Evolutionary conservation across 1,140 invertebrate genomes (phyloP).

Genomic region (Drosophila dunni): DNA sequence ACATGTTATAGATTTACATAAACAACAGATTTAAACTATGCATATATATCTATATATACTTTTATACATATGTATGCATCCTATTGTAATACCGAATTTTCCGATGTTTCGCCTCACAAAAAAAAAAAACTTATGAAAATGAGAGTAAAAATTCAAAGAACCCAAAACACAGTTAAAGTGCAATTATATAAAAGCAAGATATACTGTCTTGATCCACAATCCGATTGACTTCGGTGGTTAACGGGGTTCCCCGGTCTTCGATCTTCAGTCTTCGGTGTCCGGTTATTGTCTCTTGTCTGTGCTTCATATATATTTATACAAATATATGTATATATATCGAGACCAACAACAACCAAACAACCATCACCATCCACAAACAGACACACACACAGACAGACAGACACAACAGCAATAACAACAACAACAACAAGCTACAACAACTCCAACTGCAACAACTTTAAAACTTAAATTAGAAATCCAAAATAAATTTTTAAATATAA

Average conservation of each 20-base stretch:
- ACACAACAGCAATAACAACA: constrained; percentile 21
- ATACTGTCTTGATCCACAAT: constrained; percentile 22
- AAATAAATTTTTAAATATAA: no score
- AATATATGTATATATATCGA: not conserved
- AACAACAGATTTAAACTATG: constrained; percentile 16
- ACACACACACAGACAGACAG: constrained; percentile 29
- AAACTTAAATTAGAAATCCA: no score
- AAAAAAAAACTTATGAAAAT: constrained; percentile 64
- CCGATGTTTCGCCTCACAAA: constrained; percentile 85
- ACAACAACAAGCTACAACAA: constrained; percentile 36
- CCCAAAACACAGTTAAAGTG: constrained; percentile 66
- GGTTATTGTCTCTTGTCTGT: constrained; percentile 38
- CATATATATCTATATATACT: constrained; percentile 37
- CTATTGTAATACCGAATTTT: constrained; percentile 84
- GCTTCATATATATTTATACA: not conserved
- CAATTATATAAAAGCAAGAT: constrained; percentile 29
- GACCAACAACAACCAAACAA: constrained; percentile 9
- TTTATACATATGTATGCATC: constrained; percentile 33
- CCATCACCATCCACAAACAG: constrained; percentile 8
- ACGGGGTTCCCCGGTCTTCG: not conserved
- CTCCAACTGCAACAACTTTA: constrained; percentile 47
- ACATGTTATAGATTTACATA: constrained; percentile 53
- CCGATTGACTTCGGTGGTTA: constrained; percentile 10
- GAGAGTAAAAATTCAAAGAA: constrained; percentile 43
- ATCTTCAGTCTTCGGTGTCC: constrained; percentile 41